Evolutionary conservation across 2,797 vertebrate species (phyloP).

Genomic region (Eleutherodactylus coqui): DNA sequence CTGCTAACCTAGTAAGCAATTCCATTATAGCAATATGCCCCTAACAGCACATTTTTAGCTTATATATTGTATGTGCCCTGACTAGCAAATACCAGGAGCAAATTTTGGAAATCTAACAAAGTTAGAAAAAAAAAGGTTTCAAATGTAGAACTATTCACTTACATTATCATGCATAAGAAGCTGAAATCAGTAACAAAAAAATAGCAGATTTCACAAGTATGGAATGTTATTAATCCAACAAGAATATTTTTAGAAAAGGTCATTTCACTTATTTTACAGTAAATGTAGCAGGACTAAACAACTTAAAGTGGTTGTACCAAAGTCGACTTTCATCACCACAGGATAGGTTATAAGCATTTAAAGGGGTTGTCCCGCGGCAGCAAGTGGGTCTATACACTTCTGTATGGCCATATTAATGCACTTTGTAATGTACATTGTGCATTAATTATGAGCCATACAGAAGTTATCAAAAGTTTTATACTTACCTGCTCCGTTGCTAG

Average conservation of each 20-base stretch:
- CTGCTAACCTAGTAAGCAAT: conserved; percentile 2
- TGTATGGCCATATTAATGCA: too few relatives aligned
- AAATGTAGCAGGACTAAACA: not conserved
- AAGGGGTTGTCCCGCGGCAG: too few relatives aligned
- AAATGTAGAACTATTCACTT: not conserved
- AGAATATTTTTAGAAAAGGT: not conserved
- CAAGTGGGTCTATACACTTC: too few relatives aligned
- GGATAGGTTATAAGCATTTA: too few relatives aligned
- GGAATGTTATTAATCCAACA: not conserved
- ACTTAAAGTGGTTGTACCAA: too few relatives aligned
- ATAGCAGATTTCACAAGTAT: not conserved
- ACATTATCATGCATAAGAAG: not conserved
- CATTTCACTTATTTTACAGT: not conserved
- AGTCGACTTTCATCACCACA: too few relatives aligned
- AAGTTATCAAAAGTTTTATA: too few relatives aligned
- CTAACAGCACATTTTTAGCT: not conserved
- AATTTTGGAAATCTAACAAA: not conserved
- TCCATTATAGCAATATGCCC: conserved; percentile 8
- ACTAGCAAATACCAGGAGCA: not conserved
- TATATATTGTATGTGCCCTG: not conserved
- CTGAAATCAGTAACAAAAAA: not conserved
- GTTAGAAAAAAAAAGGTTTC: not conserved
- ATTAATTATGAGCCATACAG: too few relatives aligned
- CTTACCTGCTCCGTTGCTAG: too few relatives aligned
- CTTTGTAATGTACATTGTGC: too few relatives aligned